Evolutionary conservation across 2,888 invertebrate species (phyloP), one percentile per base, ranked within the genome.

Genomic region (Callyntrura sp.): DNA sequence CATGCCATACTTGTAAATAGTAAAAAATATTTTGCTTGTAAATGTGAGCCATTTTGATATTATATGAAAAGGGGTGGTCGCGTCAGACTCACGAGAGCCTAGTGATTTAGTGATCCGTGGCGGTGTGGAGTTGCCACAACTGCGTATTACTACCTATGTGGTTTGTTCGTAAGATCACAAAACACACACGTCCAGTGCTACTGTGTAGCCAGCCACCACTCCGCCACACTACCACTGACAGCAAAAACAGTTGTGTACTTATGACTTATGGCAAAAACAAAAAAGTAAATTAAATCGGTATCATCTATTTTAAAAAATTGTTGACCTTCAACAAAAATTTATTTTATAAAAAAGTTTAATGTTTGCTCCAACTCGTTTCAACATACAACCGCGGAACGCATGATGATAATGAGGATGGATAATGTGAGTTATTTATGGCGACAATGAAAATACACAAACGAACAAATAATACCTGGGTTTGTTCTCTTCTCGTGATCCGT

Each of bases 161-260:
- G 60, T 43, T 17, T 68, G 68, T 76, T 76, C 45, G 25, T 51
- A 76, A 14, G 25, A 45, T 76, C 76, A 76, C n/a, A n/a, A n/a
- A n/a, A n/a, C n/a, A n/a, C n/a, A n/a, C 76, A 76, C 76, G 48
- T 14, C 23, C 48, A 76, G 76, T 76, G 76, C 51, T 25, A 76
- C 25, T 0, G 25, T n/a, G n/a, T n/a, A n/a, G n/a, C n/a, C 60
- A 20, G 23, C 3, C 11, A 60, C 4, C 17, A 68, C n/a, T 9
- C 12, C 25, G 11, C 11, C 62, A 62, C 62, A 25, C 11, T 11
- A 45, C 45, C 6, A 8, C 11, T 45, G 11, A 45, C 5, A 45
- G 11, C 5, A 45, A n/a, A n/a, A n/a, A n/a, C n/a, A 45, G 11
- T 8, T 45, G 45, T 45, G 45, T 45, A 8, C 62, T 9, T 62